phyloP scores from a whole-genome alignment of 2,113 vertebrate genomes.

The Gopherus flavomarginatus region DNA sequence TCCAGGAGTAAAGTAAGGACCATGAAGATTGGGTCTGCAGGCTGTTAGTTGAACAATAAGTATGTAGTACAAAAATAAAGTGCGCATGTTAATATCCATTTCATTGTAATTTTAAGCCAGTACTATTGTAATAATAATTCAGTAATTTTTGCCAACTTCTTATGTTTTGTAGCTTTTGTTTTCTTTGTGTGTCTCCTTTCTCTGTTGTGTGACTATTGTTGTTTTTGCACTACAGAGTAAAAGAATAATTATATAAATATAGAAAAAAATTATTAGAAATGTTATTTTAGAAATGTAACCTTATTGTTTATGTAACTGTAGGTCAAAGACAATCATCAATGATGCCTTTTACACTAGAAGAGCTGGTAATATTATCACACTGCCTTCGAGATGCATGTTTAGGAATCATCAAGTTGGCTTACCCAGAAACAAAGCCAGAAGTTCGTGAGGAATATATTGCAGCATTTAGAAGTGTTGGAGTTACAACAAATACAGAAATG shows the following conservation, averaged over 20 bases:
- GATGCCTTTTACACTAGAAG: conserved; percentile 96
- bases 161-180: neutral
- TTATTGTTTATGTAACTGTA: conserved; percentile 66
- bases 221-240: neutral
- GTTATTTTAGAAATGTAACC: neutral
- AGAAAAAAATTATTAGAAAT: neutral
- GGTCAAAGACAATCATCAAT: conserved; percentile 92
- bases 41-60: neutral
- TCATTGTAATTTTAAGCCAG: neutral
- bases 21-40: neutral
- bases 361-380: conserved; percentile 91
- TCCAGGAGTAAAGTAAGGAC: neutral
- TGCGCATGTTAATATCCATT: neutral
- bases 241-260: neutral
- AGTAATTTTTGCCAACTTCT: neutral
- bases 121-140: neutral
- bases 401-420: conserved; percentile 97
- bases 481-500: conserved; percentile 88
- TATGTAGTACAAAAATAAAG: neutral
- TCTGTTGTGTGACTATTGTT: neutral
- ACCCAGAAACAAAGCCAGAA: conserved; percentile 94
- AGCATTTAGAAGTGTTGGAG: conserved; percentile 93
- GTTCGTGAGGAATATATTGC: conserved; percentile 93
- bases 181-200: neutral
- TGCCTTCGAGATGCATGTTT: conserved; percentile 95